These are phyloP conservation scores for Habropoda laboriosa DNA, from an alignment of 1,140 invertebrate species.

Conservation along the genomic window DNA sequence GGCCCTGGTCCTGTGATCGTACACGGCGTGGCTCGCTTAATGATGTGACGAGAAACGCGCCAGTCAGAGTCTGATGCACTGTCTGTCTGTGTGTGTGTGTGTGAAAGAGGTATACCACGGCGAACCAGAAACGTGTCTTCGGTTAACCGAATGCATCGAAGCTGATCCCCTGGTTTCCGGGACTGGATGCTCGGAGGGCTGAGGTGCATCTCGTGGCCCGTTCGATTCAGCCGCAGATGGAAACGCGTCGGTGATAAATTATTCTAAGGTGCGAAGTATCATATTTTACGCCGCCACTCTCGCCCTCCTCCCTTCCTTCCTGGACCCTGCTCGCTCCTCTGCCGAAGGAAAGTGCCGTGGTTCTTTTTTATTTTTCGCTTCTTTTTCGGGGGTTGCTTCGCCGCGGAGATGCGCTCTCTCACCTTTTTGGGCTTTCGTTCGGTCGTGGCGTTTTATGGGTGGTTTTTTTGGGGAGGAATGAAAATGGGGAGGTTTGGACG, in stretches of 20 bases:
- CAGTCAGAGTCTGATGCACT: too few species aligned
- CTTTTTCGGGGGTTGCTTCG: neutral
- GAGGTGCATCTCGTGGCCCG: neutral
- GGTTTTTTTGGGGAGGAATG: too few species aligned
- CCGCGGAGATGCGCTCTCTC: too few species aligned
- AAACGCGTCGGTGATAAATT: conserved; percentile 51
- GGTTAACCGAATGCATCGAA: conserved; percentile 58
- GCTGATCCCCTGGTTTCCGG: conserved; percentile 25
- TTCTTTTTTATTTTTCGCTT: neutral
- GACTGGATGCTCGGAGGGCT: neutral
- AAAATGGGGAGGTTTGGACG: too few species aligned
- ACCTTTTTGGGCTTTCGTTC: too few species aligned
- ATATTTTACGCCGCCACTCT: conserved; percentile 36
- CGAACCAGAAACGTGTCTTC: conserved; percentile 52
- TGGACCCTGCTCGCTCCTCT: neutral
- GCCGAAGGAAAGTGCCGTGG: too few species aligned
- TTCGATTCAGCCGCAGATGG: conserved; percentile 36
- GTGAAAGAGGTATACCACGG: neutral
- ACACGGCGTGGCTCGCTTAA: conserved; percentile 42
- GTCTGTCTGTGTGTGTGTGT: too few species aligned
- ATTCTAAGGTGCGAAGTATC: conserved; percentile 30
- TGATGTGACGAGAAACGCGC: conserved; percentile 45
- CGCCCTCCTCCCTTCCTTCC: neutral
- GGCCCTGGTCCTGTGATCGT: conserved; percentile 2
- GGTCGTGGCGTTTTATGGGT: too few species aligned